Base-by-base conservation (phyloP, 1,140 invertebrate species). In the Mizuhopecten yessoensis region DNA sequence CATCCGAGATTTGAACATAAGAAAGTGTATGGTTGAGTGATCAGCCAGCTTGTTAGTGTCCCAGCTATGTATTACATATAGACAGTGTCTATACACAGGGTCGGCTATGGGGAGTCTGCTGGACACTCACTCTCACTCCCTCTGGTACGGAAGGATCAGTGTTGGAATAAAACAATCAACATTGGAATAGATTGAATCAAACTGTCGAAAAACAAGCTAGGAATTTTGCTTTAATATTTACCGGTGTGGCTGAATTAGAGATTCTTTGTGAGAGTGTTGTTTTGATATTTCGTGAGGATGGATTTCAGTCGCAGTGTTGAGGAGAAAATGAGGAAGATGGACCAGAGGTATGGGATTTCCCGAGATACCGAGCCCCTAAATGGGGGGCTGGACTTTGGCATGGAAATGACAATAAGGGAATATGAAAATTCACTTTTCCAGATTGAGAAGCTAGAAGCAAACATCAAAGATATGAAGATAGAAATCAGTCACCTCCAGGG, bases 381-480 rank as follows among this genome's bases (percentile, higher is more conserved):
- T 75, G 57, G 57, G 57, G 87, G 34, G 2, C 86, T 87, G 42
- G 89, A 92, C 45, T 92, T 92, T 92, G 91, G 91, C 29, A 87
- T 92, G 89, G 91, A 92, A 92, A 90, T 92, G 89, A 92, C 91
- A 87, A 89, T 93, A 87, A 93, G 89, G 88, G 91, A 92, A 91
- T 94, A 92, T 91, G 91, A 94, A 93, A 92, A 92, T 94, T 91
- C 93, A 90, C 89, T 92, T 92, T 94, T 94, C 33, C 95, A 96
- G 95, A 95, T 96, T 91, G 95, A 96, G 90, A 94, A 94, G 88
- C 90, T 95, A 88, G 95, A 96, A 75, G 90, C 90, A 9, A 90
- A 90, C 33, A 92, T 95, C 36, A 94, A 95, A 91, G 95, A 95
- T 87, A 49, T 95, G 39, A 95, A 94, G 75, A 88, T 94, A 86